A percentile compares a stretch with the other conserved stretches of the same genome.
Evolutionary conservation across 2,888 invertebrate genomes (phyloP).

Genomic region (Trichopria drosophilae): DNA sequence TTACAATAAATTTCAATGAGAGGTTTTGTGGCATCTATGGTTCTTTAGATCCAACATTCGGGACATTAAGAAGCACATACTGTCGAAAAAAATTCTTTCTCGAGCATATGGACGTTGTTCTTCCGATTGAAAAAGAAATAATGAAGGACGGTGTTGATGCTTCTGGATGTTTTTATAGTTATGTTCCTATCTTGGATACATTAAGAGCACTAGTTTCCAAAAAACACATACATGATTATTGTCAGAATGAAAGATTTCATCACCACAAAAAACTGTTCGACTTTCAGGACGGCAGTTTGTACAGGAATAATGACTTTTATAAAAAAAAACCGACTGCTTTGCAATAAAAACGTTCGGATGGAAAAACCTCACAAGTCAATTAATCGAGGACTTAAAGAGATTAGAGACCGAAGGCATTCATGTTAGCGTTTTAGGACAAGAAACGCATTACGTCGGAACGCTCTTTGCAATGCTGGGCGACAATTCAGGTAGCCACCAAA

Average conservation of each 20-base stretch:
- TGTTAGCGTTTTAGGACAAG: not conserved
- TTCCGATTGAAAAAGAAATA: not conserved
- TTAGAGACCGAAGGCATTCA: conserved; percentile 32
- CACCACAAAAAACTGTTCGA: conserved; percentile 10
- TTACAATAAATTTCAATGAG: no score
- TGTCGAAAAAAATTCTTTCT: no score
- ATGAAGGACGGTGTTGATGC: conserved; percentile 1
- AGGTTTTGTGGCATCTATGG: no score
- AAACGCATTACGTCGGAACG: conserved; percentile 28
- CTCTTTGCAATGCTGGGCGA: conserved; percentile 28
- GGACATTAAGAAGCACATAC: no score
- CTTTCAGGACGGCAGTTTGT: not conserved
- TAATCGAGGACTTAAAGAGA: conserved; percentile 36
- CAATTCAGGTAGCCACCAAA: conserved; percentile 34
- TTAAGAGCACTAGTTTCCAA: no score
- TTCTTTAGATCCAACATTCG: no score
- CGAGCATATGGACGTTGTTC: not conserved
- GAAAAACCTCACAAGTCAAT: conserved; percentile 27
- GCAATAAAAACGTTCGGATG: conserved; percentile 38
- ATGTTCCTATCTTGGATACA: conserved; percentile 14
- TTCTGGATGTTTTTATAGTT: conserved; percentile 2
- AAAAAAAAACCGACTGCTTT: no score
- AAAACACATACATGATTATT: no score
- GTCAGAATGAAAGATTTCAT: no score
- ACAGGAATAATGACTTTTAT: not conserved